phyloP scores from a whole-genome alignment of 2,797 vertebrate species.

The Lepilemur septentrionalis region DNA sequence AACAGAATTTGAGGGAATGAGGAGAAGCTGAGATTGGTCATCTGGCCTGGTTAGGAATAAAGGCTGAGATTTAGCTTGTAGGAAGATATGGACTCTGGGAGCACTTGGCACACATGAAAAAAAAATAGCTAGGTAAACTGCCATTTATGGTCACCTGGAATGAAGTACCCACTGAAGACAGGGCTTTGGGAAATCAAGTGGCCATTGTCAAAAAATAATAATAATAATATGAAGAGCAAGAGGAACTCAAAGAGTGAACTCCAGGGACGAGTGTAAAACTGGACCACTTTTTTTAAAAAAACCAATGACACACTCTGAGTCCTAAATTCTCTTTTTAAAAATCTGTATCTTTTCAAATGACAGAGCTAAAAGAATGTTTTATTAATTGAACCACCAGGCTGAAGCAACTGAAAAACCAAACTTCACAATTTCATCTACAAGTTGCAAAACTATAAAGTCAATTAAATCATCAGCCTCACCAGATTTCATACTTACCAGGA shows the following conservation, averaged over 20 bases:
- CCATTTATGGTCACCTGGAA: neutral
- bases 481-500: neutral
- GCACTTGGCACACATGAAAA: neutral
- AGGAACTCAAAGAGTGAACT: neutral
- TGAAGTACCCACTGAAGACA: neutral
- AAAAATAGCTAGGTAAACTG: neutral
- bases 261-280: neutral
- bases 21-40: neutral
- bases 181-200: neutral
- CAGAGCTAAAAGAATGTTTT: neutral
- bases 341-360: neutral
- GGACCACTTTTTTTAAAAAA: neutral
- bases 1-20: constrained; percentile 3
- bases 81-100: neutral
- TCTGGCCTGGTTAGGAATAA: neutral
- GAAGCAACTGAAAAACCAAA: neutral
- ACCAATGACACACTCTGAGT: neutral
- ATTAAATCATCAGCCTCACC: neutral
- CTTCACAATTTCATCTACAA: neutral
- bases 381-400: neutral
- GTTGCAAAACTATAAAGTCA: neutral
- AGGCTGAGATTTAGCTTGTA: neutral
- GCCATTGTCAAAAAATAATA: neutral
- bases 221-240: neutral
- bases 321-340: constrained; percentile 2